A percentile compares a stretch with the other conserved stretches of the same genome.
phyloP scores from a whole-genome alignment of 2,888 invertebrate genomes.

The Yponomeuta malinellus region DNA sequence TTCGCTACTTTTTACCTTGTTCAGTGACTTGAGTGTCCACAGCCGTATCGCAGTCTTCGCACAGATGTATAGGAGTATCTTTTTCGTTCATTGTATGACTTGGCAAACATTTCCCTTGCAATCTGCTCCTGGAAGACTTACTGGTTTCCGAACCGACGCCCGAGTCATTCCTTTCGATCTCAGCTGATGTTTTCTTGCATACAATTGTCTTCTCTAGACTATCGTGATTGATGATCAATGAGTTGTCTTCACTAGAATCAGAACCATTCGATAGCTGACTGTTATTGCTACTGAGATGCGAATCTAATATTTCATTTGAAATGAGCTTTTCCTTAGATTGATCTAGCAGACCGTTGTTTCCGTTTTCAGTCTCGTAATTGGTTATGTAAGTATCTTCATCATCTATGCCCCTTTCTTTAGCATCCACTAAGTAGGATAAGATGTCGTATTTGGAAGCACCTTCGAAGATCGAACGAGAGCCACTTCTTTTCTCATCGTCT shows the following conservation, averaged over 20 bases:
- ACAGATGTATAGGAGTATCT: constrained; percentile 80
- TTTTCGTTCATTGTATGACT: constrained; percentile 67
- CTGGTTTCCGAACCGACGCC: constrained; percentile 95
- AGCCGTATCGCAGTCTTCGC: constrained; percentile 91
- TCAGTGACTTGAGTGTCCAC: constrained; percentile 86
- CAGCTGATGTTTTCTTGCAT: constrained; percentile 78
- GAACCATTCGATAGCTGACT: constrained; percentile 88
- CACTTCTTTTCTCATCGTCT: constrained; percentile 82
- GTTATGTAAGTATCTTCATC: constrained; percentile 83
- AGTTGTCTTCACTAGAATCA: constrained; percentile 90
- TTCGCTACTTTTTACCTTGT: constrained; percentile 51
- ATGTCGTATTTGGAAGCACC: constrained; percentile 93
- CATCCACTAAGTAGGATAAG: constrained; percentile 90
- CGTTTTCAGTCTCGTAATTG: constrained; percentile 72
- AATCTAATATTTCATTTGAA: constrained; percentile 48
- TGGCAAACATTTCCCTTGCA: constrained; percentile 76
- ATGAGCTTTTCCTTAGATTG: constrained; percentile 75
- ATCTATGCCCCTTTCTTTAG: constrained; percentile 84
- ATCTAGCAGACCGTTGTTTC: constrained; percentile 68
- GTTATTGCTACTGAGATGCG: constrained; percentile 79
- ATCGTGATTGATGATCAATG: constrained; percentile 78
- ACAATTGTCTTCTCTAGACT: constrained; percentile 70
- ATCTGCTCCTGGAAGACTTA: constrained; percentile 87
- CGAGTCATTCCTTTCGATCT: constrained; percentile 93
- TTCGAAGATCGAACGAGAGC: constrained; percentile 83